Evolutionary conservation across 2,113 vertebrate species (phyloP), one percentile per base, ranked within the genome.

Genomic region (Rhinopomastus cyanomelas): DNA sequence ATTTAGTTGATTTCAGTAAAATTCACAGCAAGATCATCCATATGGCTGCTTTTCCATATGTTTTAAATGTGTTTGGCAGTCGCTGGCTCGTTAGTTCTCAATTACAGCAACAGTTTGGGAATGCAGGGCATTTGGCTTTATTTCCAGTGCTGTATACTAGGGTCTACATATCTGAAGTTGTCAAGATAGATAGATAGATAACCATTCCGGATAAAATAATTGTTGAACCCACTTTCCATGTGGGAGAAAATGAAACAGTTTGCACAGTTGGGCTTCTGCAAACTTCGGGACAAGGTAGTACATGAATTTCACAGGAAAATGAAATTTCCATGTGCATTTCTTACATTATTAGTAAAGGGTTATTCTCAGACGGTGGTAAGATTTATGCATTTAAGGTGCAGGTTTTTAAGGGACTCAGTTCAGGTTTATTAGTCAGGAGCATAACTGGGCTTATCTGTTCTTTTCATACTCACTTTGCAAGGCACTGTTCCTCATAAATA

Each of bases 151-250:
- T 84, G n/a, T 23, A 8, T 69, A n/a, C 44, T 51, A 57, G 73
- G 36, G 30, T 36, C 27, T 69, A 7, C 52, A 4, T 88, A 36
- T 57, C 87, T 89, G 52, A 79, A 81, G 68, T 69, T 90, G 64
- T 82, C 3, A 4, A 86, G 74, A 84, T 55, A 80, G 56, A 30
- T 48, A 48, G 71, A 30, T 49, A 48, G 71, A 42, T 87, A 84
- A 88, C 23, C 30, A 87, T 81, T 83, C 48, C 71, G 66, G 59
- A 69, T 84, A 81, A 82, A 94, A 46, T 51, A 88, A 88, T 72
- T 88, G 30, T 81, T 80, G 46, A 85, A 73, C 29, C 6, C 1
- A 1, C 36, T 90, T 85, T 62, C 32, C 46, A 48, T 0, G 12
- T 71, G 17, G n/a, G 15, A 65, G 39, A 51, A 74, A 74, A 79